Percentiles rank a stretch among this genome's conserved stretches.
phyloP scores from a whole-genome alignment of 1,140 invertebrate species.

The Neocloeon triangulifer region DNA sequence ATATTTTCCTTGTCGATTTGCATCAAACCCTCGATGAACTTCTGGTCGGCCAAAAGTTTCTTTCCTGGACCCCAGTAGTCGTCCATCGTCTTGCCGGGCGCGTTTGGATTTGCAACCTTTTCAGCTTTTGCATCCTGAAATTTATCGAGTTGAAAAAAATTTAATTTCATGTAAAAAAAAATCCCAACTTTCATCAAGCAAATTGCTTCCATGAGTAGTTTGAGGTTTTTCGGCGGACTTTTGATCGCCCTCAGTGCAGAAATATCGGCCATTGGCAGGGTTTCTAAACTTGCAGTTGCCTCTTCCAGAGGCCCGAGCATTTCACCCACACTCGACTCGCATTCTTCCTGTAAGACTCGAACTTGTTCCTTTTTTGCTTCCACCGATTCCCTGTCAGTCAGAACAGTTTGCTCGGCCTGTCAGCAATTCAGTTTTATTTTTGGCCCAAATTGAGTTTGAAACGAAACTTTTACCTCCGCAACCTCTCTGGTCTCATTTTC shows the following conservation, averaged over 20 bases:
- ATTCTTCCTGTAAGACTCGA: conserved; percentile 78
- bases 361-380: conserved; percentile 59
- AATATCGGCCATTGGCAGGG: conserved; percentile 77
- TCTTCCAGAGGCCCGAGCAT: conserved; percentile 80
- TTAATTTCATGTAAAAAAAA: conserved; percentile 1
- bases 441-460: too few relatives aligned
- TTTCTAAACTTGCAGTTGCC: conserved; percentile 76
- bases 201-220: conserved; percentile 87
- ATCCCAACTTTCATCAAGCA: conserved; percentile 67
- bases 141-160: conserved; percentile 4
- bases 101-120: conserved; percentile 44
- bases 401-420: conserved; percentile 24
- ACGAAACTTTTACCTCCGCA: conserved; percentile 41
- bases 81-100: conserved; percentile 51
- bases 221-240: conserved; percentile 81
- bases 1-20: conserved; percentile 88
- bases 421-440: too few relatives aligned
- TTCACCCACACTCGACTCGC: conserved; percentile 79
- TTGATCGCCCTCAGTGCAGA: conserved; percentile 94
- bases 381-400: conserved; percentile 39
- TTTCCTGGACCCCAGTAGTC: conserved; percentile 90
- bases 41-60: conserved; percentile 72
- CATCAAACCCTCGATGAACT: conserved; percentile 63
- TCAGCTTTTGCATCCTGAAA: conserved; percentile 59
- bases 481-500: conserved; percentile 69